Conservation (phyloP, 2,113 vertebrate genomes). For the Oophaga pumilio region DNA sequence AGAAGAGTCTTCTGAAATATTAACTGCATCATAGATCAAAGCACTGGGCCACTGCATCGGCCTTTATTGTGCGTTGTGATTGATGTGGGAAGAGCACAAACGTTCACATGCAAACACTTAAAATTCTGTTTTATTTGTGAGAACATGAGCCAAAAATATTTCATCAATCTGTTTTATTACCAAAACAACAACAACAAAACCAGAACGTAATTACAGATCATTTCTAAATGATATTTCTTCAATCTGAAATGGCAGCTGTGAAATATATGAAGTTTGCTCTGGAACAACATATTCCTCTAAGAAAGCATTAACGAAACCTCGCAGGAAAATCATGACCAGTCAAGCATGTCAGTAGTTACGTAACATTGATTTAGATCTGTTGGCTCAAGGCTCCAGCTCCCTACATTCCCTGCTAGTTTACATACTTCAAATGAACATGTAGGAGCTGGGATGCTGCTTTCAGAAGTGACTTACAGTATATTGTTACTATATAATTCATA, state of each 20-base stretch:
- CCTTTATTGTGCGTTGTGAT: not conserved
- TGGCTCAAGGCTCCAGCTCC: not conserved
- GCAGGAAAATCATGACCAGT: slow-evolving; percentile 6
- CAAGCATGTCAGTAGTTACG: slow-evolving; percentile 28
- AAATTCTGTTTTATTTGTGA: not conserved
- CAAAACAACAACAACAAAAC: not conserved
- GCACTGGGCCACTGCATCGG: not conserved
- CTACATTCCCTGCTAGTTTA: not conserved
- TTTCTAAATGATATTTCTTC: not conserved
- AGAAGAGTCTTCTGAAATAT: not conserved
- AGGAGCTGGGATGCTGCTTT: not conserved
- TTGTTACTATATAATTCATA: not conserved
- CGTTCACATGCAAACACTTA: slow-evolving; percentile 11
- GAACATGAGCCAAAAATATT: not conserved
- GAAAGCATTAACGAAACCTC: not conserved
- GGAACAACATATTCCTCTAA: not conserved
- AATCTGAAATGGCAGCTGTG: not conserved
- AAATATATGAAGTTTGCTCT: not conserved
- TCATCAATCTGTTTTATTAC: not conserved
- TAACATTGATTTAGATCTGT: slow-evolving; percentile 27
- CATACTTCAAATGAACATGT: not conserved
- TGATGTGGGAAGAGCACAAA: not conserved
- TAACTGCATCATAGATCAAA: not conserved
- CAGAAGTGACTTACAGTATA: not conserved
- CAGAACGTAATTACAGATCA: not conserved